Evolutionary conservation across 2,797 vertebrate species (phyloP), one percentile per base, ranked within the genome.

Genomic region (Spea hammondii): DNA sequence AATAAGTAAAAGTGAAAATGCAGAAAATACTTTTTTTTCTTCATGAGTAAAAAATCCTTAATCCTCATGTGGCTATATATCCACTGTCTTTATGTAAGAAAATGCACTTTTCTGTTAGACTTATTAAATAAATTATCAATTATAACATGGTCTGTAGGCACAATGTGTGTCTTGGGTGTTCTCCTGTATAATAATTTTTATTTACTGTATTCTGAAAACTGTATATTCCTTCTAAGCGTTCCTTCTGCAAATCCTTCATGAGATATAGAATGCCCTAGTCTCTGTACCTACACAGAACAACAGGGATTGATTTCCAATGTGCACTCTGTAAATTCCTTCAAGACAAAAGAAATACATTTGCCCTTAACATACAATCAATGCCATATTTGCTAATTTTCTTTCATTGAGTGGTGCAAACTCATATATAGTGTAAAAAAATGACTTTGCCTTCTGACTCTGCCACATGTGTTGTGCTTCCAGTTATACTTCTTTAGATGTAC

Each of bases 321-420:
- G 45, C 71, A 60, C 53, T 62, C 48, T 74, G 70, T 79, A 71
- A 74, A 55, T 78, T 78, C 49, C 59, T 79, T 65, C 64, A 54
- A 10, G 12, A 62, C 59, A 54, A 74, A 44, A 74, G 48, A 74
- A 74, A 62, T 48, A 32, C 64, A 68, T 74, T 74, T 79, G 78
- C 69, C 71, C 71, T 79, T 74, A 74, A 79, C 48, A 74, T 79
- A 74, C 69, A 74, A 74, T 74, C 71, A 79, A 79, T 79, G n/a
- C 8, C 59, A 55, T 70, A 60, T 72, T 48, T 68, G 7, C 44
- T 12, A 12, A 59, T 74, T 60, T 74, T 74, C 60, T 74, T 70
- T 57, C 48, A 44, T 46, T 68, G n/a, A 75, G n/a, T 4, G 77
- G 65, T 79, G 17, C 5, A 44, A 57, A 46, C 53, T 44, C 51